Percentiles rank a stretch among this genome's conserved stretches.
These are phyloP conservation scores for Metaphire vulgaris DNA, from an alignment of 1,140 invertebrate species.

Conservation along the genomic window DNA sequence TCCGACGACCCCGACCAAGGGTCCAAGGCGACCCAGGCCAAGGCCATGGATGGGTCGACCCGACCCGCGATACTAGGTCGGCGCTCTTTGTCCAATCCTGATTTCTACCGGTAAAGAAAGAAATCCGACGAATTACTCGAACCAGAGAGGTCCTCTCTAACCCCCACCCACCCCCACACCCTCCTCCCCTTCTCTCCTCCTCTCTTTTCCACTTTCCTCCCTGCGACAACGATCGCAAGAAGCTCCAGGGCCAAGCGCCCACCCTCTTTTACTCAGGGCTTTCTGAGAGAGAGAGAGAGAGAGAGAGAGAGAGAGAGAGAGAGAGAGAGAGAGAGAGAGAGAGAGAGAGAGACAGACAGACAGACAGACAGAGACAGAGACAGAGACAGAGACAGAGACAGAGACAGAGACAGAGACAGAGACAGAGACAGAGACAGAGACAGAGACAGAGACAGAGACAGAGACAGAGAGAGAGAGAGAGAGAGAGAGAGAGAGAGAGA, in stretches of 20 bases:
- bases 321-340: conserved; percentile 1
- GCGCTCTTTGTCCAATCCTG: too few relatives aligned
- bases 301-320: background rate
- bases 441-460: background rate
- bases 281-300: background rate
- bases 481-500: too few relatives aligned
- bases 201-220: background rate
- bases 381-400: background rate
- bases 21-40: too few relatives aligned
- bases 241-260: background rate
- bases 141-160: too few relatives aligned
- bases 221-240: background rate
- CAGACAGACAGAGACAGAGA: background rate
- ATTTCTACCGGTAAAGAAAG: too few relatives aligned
- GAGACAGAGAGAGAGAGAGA: background rate
- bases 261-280: background rate
- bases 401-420: background rate
- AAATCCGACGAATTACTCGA: too few relatives aligned
- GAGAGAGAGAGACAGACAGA: background rate
- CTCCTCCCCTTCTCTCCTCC: too few relatives aligned
- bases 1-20: too few relatives aligned
- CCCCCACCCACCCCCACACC: too few relatives aligned
- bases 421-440: background rate
- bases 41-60: too few relatives aligned
- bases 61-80: too few relatives aligned